Base-by-base conservation (phyloP, 2,888 invertebrate genomes). In the Iselma pallidipennis region DNA sequence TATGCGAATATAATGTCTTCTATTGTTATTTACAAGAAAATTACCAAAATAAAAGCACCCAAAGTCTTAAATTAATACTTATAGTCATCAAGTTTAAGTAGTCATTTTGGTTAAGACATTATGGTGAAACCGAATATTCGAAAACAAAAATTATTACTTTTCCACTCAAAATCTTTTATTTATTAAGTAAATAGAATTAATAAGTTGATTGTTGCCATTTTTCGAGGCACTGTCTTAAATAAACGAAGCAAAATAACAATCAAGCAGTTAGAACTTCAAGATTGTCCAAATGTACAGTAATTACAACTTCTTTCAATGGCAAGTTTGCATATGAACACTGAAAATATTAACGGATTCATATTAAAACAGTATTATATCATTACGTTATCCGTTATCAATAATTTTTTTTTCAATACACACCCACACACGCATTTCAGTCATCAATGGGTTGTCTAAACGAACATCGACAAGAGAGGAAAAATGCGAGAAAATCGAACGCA, bases 381-480 rank as follows among this genome's bases (percentile, higher is more conserved):
- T n/a, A n/a, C n/a, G n/a, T n/a, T n/a, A n/a, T n/a, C n/a, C n/a
- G n/a, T n/a, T 37, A n/a, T n/a, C n/a, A n/a, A n/a, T 16, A 16
- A 6, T 16, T 16, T 14, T 37, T 59, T 25, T 54, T 54, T 59
- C 49, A n/a, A n/a, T n/a, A n/a, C n/a, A n/a, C n/a, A n/a, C n/a
- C n/a, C n/a, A n/a, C n/a, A n/a, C n/a, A 55, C 50, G 50, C 33
- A 37, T 55, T 25, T 23, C 37, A 59, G 55, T 59, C 33, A 59
- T 53, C 56, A 50, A 54, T 29, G 49, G 66, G 57, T 66, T 69
- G 63, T 70, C 68, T 70, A 70, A 70, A 68, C 70, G 73, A 71
- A 70, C 60, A 67, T 63, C 63, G 69, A 58, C 59, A 63, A 59
- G 61, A 73, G 70, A 68, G 69, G 67, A 70, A 66, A 71, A 68